These are phyloP conservation scores for Saturnia japonica DNA, from an alignment of 2,888 invertebrate genomes.

Conservation along the genomic window DNA sequence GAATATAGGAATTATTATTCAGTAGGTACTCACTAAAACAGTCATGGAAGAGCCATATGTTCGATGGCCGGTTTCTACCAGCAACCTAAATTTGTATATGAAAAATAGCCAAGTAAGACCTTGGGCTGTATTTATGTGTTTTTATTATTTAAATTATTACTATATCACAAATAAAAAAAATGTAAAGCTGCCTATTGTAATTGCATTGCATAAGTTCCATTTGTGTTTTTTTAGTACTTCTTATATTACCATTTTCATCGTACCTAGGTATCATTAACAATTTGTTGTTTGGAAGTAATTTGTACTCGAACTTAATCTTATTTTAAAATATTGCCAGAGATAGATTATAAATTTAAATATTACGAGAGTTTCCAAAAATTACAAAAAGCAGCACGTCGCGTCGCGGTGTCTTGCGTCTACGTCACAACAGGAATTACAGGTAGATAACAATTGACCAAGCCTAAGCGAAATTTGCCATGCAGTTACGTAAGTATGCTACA, in stretches of 20 bases:
- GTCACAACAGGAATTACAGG: slow-evolving; percentile 52
- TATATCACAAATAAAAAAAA: no score
- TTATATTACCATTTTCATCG: not conserved
- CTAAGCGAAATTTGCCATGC: slow-evolving; percentile 52
- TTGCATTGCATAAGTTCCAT: no score
- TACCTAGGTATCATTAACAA: not conserved
- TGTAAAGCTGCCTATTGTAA: no score
- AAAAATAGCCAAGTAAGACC: no score
- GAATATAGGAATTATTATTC: no score
- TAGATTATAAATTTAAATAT: not conserved
- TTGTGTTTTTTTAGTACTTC: not conserved
- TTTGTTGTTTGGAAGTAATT: not conserved
- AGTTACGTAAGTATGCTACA: slow-evolving; percentile 46
- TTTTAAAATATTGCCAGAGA: not conserved
- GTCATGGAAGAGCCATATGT: no score
- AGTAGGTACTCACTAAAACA: no score
- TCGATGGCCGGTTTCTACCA: no score
- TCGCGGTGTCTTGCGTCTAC: slow-evolving; percentile 31
- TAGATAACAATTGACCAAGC: slow-evolving; percentile 42
- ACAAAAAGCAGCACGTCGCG: slow-evolving; percentile 34
- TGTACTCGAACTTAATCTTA: not conserved
- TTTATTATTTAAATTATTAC: no score
- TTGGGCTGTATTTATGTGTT: no score
- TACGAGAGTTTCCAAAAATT: slow-evolving; percentile 31
- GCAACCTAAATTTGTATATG: no score